Percentiles rank a stretch among this genome's conserved stretches.
Conservation (phyloP, 2,888 invertebrate species). For the Hedya salicella region DNA sequence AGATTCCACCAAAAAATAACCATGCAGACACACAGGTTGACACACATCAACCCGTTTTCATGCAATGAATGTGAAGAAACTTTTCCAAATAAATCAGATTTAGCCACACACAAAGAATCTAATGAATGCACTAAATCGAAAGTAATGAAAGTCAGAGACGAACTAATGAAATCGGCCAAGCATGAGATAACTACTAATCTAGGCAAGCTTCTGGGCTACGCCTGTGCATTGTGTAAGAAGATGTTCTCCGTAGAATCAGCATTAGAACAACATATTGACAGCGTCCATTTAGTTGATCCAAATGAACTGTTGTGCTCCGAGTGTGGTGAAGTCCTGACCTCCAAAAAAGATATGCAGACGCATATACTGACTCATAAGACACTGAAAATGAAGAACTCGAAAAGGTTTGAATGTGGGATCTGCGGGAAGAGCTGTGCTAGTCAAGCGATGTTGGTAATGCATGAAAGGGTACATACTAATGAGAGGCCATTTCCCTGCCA, state of each 20-base stretch:
- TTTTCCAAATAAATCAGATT: slow-evolving; percentile 62
- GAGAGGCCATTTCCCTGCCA: slow-evolving; percentile 79
- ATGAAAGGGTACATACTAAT: slow-evolving; percentile 81
- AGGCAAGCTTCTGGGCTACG: slow-evolving; percentile 74
- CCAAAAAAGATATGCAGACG: slow-evolving; percentile 67
- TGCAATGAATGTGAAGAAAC: slow-evolving; percentile 72
- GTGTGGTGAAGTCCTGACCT: slow-evolving; percentile 71
- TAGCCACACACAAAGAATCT: slow-evolving; percentile 64
- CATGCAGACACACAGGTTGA: slow-evolving; percentile 79
- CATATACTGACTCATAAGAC: slow-evolving; percentile 67
- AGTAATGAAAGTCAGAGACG: slow-evolving; percentile 67
- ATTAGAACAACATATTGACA: slow-evolving; percentile 75
- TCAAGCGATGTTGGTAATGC: slow-evolving; percentile 81
- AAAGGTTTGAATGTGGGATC: slow-evolving; percentile 74
- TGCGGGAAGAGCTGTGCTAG: slow-evolving; percentile 79
- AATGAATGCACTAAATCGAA: slow-evolving; percentile 66
- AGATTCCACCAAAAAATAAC: slow-evolving; percentile 80
- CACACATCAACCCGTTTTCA: slow-evolving; percentile 69
- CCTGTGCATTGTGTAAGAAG: slow-evolving; percentile 78
- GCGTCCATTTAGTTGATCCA: slow-evolving; percentile 68
- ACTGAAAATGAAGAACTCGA: slow-evolving; percentile 59
- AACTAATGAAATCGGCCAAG: slow-evolving; percentile 76
- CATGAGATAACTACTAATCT: slow-evolving; percentile 73
- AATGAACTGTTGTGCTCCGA: slow-evolving; percentile 68
- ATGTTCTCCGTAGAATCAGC: slow-evolving; percentile 79